Evolutionary conservation across 2,797 vertebrate genomes (phyloP).

Genomic region (Taenioides sp.): DNA sequence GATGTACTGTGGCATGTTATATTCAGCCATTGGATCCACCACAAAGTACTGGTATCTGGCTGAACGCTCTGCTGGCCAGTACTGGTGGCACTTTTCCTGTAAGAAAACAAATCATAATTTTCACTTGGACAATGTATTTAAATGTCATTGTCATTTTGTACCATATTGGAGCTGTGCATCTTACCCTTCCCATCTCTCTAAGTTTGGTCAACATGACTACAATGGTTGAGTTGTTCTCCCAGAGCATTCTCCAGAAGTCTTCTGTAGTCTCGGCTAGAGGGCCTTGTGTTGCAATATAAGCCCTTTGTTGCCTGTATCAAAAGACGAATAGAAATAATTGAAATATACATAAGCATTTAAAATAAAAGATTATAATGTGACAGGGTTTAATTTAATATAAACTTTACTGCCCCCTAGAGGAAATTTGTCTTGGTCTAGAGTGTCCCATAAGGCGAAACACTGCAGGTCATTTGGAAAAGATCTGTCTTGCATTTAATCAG

Average conservation of each 20-base stretch:
- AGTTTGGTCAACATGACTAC: conserved; percentile 98
- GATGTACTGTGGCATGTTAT: conserved; percentile 99
- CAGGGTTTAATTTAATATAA: neutral
- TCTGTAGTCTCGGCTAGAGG: conserved; percentile 95
- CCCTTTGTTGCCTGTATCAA: conserved; percentile 88
- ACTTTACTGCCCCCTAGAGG: neutral
- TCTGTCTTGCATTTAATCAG: too few species aligned
- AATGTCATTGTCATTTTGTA: neutral
- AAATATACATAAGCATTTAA: neutral
- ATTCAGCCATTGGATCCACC: conserved; percentile 97
- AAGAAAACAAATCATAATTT: neutral
- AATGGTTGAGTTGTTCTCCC: conserved; percentile 98
- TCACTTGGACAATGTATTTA: neutral
- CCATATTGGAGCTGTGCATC: conserved; percentile 25
- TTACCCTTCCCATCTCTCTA: conserved; percentile 94
- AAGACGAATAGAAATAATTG: neutral
- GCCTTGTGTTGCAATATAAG: conserved; percentile 95
- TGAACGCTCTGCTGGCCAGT: conserved; percentile 95
- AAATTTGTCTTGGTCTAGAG: too few species aligned
- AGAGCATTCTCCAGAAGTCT: conserved; percentile 98
- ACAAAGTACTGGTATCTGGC: conserved; percentile 98
- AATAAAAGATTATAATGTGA: neutral
- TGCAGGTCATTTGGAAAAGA: too few species aligned
- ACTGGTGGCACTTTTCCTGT: conserved; percentile 98
- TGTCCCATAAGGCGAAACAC: too few species aligned